Evolutionary conservation across 2,888 invertebrate genomes (phyloP).

Genomic region (Arctia plantaginis): DNA sequence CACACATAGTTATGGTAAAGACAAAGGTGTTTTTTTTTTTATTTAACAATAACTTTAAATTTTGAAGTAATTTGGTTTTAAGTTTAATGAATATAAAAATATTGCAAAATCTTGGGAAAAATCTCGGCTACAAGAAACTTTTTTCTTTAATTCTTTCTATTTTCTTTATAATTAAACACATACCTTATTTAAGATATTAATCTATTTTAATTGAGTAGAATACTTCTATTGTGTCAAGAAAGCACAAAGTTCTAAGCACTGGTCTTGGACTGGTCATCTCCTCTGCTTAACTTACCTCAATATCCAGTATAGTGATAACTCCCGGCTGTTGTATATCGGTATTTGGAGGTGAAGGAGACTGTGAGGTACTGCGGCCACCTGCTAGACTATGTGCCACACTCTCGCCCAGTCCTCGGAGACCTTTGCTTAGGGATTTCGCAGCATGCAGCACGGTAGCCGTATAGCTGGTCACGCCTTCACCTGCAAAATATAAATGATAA

Average conservation of each 20-base stretch:
- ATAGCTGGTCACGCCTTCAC: constrained; percentile 94
- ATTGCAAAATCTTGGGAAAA: not conserved
- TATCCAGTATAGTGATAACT: constrained; percentile 94
- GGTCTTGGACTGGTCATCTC: not conserved
- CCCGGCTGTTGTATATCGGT: constrained; percentile 92
- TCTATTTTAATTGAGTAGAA: not conserved
- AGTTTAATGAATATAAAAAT: not conserved
- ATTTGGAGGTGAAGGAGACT: constrained; percentile 82
- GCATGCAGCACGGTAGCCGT: constrained; percentile 98
- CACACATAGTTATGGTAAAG: too few species aligned
- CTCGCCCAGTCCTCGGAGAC: constrained; percentile 95
- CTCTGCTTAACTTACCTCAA: constrained; percentile 86
- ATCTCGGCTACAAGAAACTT: not conserved
- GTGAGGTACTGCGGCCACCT: constrained; percentile 87
- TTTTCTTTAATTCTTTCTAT: too few species aligned
- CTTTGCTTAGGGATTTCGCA: constrained; percentile 97
- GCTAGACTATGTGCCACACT: constrained; percentile 96
- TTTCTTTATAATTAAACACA: not conserved
- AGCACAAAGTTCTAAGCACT: not conserved
- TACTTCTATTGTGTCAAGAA: not conserved
- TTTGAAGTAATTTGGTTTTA: not conserved
- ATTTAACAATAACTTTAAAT: too few species aligned
- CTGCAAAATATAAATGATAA: constrained; percentile 49
- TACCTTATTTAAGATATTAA: not conserved
- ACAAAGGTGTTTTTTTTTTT: too few species aligned